Base-by-base conservation (phyloP, 2,797 vertebrate genomes). In the Eleutherodactylus coqui region DNA sequence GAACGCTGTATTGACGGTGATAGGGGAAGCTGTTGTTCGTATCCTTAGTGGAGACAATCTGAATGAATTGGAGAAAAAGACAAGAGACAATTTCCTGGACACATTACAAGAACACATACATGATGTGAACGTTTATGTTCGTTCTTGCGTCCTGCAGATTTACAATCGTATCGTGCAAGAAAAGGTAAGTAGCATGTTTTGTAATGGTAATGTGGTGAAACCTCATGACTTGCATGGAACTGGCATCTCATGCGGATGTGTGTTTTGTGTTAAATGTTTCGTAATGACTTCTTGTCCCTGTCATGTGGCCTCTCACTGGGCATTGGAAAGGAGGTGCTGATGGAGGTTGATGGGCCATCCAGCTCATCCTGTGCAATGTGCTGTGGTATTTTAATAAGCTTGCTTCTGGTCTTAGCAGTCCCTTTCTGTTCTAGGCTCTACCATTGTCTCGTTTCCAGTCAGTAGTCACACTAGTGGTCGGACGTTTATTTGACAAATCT, bases 401-500 rank as follows among this genome's bases (percentile, higher is more conserved):
- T 32, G 8, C 55, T 17, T 32, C 41, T 5, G 2, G 27, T 34
- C n/a, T 81, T 14, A 24, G 11, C n/a, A 1, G 10, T 67, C 41
- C 17, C 10, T 76, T n/a, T 72, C 19, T 55, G 24, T 36, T 62
- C 41, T 36, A 87, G 86, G 86, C 86, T 76, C 82, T 99, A 87
- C 98, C 98, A 0, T 89, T 99, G 88, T 95, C 93, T 64, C 94
- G 93, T 62, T 99, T 99, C 91, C 97, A 96, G 62, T 92, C 96
- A 32, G 96, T 98, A 82, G 96, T 98, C 89, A 93, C 93, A 2
- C 92, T 99, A 49, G 94, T 97, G 17, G 96, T 99, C 16, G 96
- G 94, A 0, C 94, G 98, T 45, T 95, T 99, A 83, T 93, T 96
- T 92, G 98, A 99, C 92, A 99, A 97, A 90, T 96, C 97, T 0